Evolutionary conservation across 2,888 invertebrate genomes (phyloP), one percentile per base, ranked within the genome.

Genomic region (Phorcus lineatus): DNA sequence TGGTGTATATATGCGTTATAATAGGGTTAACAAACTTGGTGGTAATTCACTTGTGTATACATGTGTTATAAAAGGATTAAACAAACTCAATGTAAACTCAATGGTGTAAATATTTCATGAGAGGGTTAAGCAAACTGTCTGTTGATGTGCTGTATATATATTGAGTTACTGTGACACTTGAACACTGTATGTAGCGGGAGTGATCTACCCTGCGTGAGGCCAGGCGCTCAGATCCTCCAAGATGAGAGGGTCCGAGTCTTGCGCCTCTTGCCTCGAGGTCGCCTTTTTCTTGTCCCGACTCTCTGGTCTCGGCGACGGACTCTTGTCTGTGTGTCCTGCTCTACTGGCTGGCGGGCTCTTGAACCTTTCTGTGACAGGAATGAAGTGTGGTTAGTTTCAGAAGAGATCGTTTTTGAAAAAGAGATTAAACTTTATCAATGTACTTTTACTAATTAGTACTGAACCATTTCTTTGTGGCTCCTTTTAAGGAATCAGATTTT

Each of bases 211-310:
- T 28, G 84, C 77, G 31, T 85, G 84, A 9, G 88, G 88, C 85
- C 89, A 89, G 80, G 85, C 75, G 13, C 87, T 80, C 77, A 90
- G 74, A 53, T 88, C 88, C 62, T 86, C 88, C 84, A 89, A 88
- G 54, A 88, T 86, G 57, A 88, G 53, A 52, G 19, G 19, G 24
- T 40, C 74, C 84, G 85, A 85, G 79, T 88, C 86, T 9, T 87
- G 84, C 77, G 86, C 85, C 13, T 86, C 85, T 55, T 82, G 80
- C 24, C 76, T 80, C 6, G 75, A 40, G 1, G 47, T 47, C 11
- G 11, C 13, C 47, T 47, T 47, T 53, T 74, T 74, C 47, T 57
- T 81, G 67, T 78, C 81, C 36, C 78, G 79, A 79, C 86, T 88
- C 16, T 80, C 84, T 31, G 85, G 36, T 19, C 47, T 40, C 0